Percentiles rank a stretch among this genome's conserved stretches.
Conservation (phyloP, 2,888 invertebrate genomes). For the Mimachlamys varia region DNA sequence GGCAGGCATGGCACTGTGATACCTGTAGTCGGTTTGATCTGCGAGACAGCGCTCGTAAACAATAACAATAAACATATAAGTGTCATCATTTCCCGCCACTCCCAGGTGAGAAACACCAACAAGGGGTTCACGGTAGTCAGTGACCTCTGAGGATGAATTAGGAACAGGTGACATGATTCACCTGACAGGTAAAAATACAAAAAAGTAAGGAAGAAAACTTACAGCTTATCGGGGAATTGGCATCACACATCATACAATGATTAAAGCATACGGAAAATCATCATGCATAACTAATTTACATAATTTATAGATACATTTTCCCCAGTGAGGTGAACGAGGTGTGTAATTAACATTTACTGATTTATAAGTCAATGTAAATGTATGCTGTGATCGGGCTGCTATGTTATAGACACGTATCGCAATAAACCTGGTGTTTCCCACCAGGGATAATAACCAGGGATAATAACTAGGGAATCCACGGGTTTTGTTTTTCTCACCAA, state of each 20-base stretch:
- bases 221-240: not conserved
- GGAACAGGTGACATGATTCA: not conserved
- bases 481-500: no score
- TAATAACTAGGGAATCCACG: no score
- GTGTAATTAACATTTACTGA: no score
- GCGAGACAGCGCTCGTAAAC: not conserved
- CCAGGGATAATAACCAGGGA: no score
- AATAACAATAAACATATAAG: not conserved
- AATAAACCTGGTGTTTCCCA: no score
- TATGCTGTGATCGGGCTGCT: no score
- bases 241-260: not conserved
- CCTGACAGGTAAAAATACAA: not conserved
- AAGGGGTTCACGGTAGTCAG: not conserved
- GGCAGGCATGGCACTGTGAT: not conserved
- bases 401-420: no score
- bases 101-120: not conserved
- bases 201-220: not conserved
- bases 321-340: not conserved
- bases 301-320: not conserved
- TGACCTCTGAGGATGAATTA: not conserved
- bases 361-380: no score
- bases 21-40: not conserved
- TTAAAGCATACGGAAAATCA: not conserved
- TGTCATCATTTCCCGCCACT: not conserved
- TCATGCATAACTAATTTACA: not conserved